Conservation (phyloP, 2,888 invertebrate genomes). For the Boloria selene region DNA sequence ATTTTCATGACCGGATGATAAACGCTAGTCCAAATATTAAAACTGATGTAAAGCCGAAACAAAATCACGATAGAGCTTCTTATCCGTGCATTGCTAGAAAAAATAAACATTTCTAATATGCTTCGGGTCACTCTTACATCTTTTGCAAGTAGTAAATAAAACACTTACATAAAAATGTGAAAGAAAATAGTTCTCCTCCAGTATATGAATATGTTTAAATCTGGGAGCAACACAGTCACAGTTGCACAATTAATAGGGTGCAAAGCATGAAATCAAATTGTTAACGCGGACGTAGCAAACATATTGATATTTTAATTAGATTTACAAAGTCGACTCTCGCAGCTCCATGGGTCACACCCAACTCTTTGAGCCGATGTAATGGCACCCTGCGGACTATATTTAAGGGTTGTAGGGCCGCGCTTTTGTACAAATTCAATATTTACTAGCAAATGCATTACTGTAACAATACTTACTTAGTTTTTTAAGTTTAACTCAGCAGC, state of each 20-base stretch:
- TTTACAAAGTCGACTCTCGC: conserved; percentile 75
- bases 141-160: background rate
- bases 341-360: conserved; percentile 72
- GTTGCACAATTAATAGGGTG: conserved; percentile 49
- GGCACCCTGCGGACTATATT: conserved; percentile 78
- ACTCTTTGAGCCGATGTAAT: conserved; percentile 80
- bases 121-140: too few relatives aligned
- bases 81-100: too few relatives aligned
- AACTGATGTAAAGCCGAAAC: too few relatives aligned
- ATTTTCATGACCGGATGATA: too few relatives aligned
- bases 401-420: conserved; percentile 76
- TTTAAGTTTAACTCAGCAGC: conserved; percentile 77
- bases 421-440: conserved; percentile 80
- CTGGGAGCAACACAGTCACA: conserved; percentile 14
- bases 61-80: too few relatives aligned
- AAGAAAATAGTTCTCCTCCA: background rate
- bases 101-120: too few relatives aligned
- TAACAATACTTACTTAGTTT: conserved; percentile 80
- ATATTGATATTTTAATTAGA: conserved; percentile 83
- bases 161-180: background rate
- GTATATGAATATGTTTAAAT: conserved; percentile 10
- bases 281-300: conserved; percentile 75
- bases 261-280: conserved; percentile 80
- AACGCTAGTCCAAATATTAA: too few relatives aligned
- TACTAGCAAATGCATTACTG: conserved; percentile 81